Percentiles rank a stretch among this genome's conserved stretches.
Evolutionary conservation across 2,797 vertebrate species (phyloP).

Genomic region (Typhlichthys subterraneus): DNA sequence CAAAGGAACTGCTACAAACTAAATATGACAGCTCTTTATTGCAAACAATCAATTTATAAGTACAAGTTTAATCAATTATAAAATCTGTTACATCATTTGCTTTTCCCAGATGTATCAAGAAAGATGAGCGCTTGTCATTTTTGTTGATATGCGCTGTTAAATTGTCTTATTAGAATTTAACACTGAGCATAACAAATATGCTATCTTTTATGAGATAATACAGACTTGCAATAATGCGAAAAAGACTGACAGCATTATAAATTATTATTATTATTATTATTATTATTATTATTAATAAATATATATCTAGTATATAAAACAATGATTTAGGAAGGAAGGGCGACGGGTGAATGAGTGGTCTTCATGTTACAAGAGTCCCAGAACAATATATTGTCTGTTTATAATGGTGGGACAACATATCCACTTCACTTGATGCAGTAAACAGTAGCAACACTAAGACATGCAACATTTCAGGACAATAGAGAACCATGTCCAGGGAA

Average conservation of each 20-base stretch:
- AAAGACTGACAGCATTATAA: background rate
- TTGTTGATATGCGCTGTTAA: too few relatives aligned
- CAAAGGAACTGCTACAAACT: too few relatives aligned
- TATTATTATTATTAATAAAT: background rate
- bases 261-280: background rate
- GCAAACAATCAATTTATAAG: background rate
- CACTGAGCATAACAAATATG: constrained; percentile 32
- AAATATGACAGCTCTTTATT: constrained; percentile 3
- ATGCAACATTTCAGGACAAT: constrained; percentile 38
- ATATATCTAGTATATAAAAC: constrained; percentile 14
- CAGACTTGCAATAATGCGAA: constrained; percentile 10
- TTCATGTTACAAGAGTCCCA: constrained; percentile 10
- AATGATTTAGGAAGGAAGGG: constrained; percentile 6
- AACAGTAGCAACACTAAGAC: constrained; percentile 42
- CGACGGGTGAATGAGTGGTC: constrained; percentile 4
- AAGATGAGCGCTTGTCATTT: too few relatives aligned
- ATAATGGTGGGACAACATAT: constrained; percentile 20
- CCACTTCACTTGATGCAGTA: constrained; percentile 27
- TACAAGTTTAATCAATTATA: background rate
- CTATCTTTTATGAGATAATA: constrained; percentile 37
- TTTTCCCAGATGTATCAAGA: background rate
- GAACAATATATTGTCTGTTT: constrained; percentile 28
- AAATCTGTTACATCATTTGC: background rate
- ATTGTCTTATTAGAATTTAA: background rate
- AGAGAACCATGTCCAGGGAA: constrained; percentile 10